phyloP scores from a whole-genome alignment of 2,888 invertebrate genomes.

The Mesochorus sp. region DNA sequence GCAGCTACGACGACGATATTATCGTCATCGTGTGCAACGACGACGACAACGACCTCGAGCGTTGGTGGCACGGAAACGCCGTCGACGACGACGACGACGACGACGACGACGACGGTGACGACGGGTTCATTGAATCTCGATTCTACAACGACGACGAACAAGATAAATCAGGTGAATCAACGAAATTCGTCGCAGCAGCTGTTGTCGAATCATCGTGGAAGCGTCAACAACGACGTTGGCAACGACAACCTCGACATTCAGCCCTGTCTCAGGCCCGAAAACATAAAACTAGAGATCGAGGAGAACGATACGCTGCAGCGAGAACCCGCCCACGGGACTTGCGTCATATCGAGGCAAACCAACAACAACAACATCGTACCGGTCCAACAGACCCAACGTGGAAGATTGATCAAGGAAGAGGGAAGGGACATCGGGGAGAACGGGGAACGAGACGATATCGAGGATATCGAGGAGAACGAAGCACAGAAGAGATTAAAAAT shows the following conservation, averaged over 20 bases:
- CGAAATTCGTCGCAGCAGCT: constrained; percentile 46
- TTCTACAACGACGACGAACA: constrained; percentile 61
- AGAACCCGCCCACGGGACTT: constrained; percentile 60
- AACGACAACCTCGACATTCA: constrained; percentile 66
- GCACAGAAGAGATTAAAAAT: constrained; percentile 76
- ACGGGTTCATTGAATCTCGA: constrained; percentile 67
- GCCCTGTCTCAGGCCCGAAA: constrained; percentile 78
- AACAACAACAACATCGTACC: constrained; percentile 55
- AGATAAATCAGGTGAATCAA: constrained; percentile 45
- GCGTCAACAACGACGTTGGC: constrained; percentile 68
- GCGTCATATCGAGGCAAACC: constrained; percentile 40
- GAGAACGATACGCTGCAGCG: constrained; percentile 79
- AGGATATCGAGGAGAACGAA: constrained; percentile 68
- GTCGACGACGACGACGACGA: constrained; percentile 61
- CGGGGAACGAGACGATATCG: constrained; percentile 80
- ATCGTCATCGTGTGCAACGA: constrained; percentile 66
- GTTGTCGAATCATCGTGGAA: constrained; percentile 66
- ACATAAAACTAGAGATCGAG: constrained; percentile 84
- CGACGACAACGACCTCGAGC: constrained; percentile 21
- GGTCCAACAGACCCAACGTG: constrained; percentile 38
- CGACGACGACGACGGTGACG: constrained; percentile 63
- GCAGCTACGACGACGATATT: constrained; percentile 24
- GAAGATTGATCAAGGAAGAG: constrained; percentile 65
- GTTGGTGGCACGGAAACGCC: not conserved
- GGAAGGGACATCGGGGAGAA: constrained; percentile 68